Evolutionary conservation across 2,113 vertebrate genomes (phyloP).

Genomic region (Hypanus sabinus): DNA sequence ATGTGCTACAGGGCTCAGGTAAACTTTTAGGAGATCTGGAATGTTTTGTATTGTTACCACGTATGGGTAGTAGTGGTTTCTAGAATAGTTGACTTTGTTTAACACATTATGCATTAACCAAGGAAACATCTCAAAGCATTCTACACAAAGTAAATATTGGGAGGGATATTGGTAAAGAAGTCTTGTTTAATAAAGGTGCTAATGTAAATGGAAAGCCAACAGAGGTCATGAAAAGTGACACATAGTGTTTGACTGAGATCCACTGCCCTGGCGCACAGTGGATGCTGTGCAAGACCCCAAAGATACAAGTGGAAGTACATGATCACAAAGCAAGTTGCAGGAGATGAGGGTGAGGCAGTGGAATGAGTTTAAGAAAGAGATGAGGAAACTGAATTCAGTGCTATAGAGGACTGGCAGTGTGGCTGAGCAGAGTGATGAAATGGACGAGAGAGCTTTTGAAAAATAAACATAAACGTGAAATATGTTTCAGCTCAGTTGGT

Average conservation of each 20-base stretch:
- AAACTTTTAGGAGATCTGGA: not conserved
- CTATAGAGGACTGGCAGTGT: not conserved
- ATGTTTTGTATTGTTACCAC: not conserved
- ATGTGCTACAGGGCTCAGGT: not conserved
- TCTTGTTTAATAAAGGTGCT: not conserved
- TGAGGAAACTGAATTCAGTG: not conserved
- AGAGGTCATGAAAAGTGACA: not conserved
- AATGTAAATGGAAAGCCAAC: not conserved
- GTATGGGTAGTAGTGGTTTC: not conserved
- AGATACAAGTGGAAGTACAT: not conserved
- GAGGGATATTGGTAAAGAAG: not conserved
- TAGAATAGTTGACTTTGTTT: slow-evolving; percentile 4
- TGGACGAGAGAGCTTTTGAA: not conserved
- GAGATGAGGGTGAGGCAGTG: not conserved
- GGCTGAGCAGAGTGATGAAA: not conserved
- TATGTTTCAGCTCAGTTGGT: not conserved
- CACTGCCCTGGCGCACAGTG: not conserved
- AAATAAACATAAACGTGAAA: not conserved
- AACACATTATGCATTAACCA: not conserved
- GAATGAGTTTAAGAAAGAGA: not conserved
- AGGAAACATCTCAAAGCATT: not conserved
- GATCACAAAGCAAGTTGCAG: not conserved
- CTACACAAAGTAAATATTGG: not conserved
- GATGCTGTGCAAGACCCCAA: not conserved
- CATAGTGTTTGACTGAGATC: not conserved